A percentile compares a stretch with the other conserved stretches of the same genome.
phyloP scores from a whole-genome alignment of 2,797 vertebrate species.

The Eulemur mongoz region DNA sequence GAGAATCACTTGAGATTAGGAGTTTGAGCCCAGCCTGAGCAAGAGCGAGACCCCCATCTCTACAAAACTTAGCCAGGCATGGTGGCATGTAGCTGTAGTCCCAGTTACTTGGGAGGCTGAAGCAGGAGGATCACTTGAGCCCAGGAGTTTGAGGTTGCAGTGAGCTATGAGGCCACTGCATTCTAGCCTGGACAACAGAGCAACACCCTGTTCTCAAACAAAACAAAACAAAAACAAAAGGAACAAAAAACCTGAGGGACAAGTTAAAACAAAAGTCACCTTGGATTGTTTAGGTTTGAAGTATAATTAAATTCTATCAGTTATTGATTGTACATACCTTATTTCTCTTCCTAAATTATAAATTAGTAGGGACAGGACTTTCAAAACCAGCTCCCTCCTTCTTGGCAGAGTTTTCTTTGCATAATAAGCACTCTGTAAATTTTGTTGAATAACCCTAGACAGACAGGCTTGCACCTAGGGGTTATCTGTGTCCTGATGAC shows the following conservation, averaged over 20 bases:
- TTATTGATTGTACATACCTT: not conserved
- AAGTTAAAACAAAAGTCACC: not conserved
- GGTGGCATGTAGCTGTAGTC: too few species aligned
- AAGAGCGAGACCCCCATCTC: too few species aligned
- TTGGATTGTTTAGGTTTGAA: not conserved
- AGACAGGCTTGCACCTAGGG: accelerated
- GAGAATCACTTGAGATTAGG: too few species aligned
- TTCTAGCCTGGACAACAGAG: too few species aligned
- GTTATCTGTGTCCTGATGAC: not conserved
- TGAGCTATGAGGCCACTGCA: too few species aligned
- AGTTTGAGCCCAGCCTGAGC: too few species aligned
- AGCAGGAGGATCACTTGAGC: too few species aligned
- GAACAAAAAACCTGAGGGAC: not conserved
- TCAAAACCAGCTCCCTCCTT: not conserved
- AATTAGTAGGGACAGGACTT: not conserved
- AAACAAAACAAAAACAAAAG: not conserved
- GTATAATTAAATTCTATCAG: not conserved
- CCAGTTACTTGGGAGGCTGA: too few species aligned
- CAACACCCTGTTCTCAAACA: not conserved
- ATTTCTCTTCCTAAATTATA: not conserved
- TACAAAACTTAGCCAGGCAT: too few species aligned
- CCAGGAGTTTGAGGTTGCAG: too few species aligned
- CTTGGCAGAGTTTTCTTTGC: not conserved
- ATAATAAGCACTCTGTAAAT: not conserved
- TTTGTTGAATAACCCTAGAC: not conserved